Percentiles rank a stretch among this genome's conserved stretches.
phyloP scores from a whole-genome alignment of 2,888 invertebrate species.

The Caenorhabditis sp. region DNA sequence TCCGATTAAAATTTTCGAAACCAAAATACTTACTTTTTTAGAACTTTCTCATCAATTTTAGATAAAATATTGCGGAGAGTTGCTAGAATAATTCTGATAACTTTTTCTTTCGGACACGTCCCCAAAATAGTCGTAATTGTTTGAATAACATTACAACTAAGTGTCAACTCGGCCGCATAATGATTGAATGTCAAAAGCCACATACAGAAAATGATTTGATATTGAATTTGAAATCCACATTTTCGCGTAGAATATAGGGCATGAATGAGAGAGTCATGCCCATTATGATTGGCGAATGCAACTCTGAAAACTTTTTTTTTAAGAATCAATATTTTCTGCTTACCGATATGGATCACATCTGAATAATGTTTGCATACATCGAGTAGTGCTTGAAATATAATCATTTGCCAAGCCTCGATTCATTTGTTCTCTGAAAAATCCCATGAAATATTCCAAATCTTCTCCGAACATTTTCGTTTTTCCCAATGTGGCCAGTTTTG shows the following conservation, averaged over 20 bases:
- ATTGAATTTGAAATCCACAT: conserved; percentile 36
- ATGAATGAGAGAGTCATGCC: conserved; percentile 26
- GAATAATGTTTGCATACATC: conserved; percentile 39
- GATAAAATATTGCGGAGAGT: conserved; percentile 95
- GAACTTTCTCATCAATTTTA: conserved; percentile 83
- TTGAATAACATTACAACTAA: conserved; percentile 80
- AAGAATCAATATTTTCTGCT: not conserved
- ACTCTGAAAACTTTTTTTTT: conserved; percentile 6
- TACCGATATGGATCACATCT: conserved; percentile 18
- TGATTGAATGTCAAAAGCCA: conserved; percentile 96
- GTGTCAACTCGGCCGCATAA: conserved; percentile 89
- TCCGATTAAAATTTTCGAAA: too few species aligned
- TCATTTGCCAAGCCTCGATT: conserved; percentile 27
- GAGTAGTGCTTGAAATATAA: conserved; percentile 26
- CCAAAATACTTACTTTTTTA: conserved; percentile 79
- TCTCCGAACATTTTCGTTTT: conserved; percentile 17
- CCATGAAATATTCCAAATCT: conserved; percentile 34
- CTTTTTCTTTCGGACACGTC: conserved; percentile 83
- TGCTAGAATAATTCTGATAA: conserved; percentile 92
- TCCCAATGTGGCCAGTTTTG: conserved; percentile 30
- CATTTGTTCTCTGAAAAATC: conserved; percentile 26
- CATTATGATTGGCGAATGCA: conserved; percentile 31
- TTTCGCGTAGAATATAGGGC: conserved; percentile 33
- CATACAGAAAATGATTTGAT: conserved; percentile 37
- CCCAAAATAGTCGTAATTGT: conserved; percentile 93